Base-by-base conservation (phyloP, 2,113 vertebrate species). In the Paramormyrops kingsleyae region DNA sequence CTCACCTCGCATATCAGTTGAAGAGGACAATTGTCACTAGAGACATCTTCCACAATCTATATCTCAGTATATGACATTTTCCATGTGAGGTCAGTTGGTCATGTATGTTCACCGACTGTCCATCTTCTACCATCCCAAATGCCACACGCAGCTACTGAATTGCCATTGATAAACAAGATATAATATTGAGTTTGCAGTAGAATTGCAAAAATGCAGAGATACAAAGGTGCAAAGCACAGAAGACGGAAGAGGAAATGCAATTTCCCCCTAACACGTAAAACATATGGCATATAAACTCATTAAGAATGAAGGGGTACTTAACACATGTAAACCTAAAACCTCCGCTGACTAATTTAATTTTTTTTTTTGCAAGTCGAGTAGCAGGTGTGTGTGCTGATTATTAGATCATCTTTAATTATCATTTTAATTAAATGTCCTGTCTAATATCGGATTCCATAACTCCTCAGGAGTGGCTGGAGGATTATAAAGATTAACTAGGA, bases 341-440 rank as follows among this genome's bases (percentile, higher is more conserved):
- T 96, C 96, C 93, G 93, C 93, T 90, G 91, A 89, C 91, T 95
- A 96, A 96, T 96, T 93, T 95, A 95, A 94, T 92, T 89, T 94
- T 92, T 94, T 89, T 94, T 89, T 94, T 92, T 94, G 94, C 95
- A 91, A 95, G 93, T 92, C 91, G 94, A 94, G 95, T 94, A 96
- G 95, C 97, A 97, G 97, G 97, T 97, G 97, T 96, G 97, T 96
- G 97, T 97, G 96, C 93, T 97, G 96, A 97, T 96, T 95, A 97
- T 97, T 95, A 97, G 96, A 97, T 97, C 97, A 96, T 97, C 96
- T 97, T 97, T 97, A 97, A 97, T 97, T 97, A 97, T 95, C 95
- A 96, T 97, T 97, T 97, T 97, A 97, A 97, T 97, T 97, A 97
- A 97, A 96, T 95, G 95, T 95, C 95, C 96, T 91, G 96, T 96